phyloP scores from a whole-genome alignment of 2,888 invertebrate genomes.

The Drosophila silvestris region DNA sequence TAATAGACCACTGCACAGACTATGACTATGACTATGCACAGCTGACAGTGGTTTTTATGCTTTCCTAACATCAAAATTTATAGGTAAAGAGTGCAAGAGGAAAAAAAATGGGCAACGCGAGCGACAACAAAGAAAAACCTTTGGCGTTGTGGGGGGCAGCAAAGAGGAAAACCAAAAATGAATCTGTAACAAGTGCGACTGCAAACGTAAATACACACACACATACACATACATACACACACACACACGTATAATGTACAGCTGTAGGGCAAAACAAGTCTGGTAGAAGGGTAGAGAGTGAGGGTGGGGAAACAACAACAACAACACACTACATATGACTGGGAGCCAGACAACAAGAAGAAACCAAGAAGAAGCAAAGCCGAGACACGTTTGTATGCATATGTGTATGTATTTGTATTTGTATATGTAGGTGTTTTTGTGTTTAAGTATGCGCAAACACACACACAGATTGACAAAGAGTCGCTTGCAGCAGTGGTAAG shows the following conservation, averaged over 20 bases:
- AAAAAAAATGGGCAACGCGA: constrained; percentile 25
- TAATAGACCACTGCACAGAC: background rate
- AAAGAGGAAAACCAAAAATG: constrained; percentile 39
- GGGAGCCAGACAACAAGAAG: constrained; percentile 48
- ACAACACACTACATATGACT: constrained; percentile 18
- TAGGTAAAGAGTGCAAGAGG: constrained; percentile 25
- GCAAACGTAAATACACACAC: constrained; percentile 11
- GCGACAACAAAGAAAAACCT: constrained; percentile 55
- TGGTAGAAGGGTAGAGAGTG: constrained; percentile 6
- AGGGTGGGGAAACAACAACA: constrained; percentile 6
- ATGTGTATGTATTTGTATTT: constrained; percentile 15
- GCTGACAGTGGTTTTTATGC: constrained; percentile 7
- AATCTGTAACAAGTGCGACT: constrained; percentile 73
- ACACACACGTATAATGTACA: constrained; percentile 21
- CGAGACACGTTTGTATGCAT: constrained; percentile 31
- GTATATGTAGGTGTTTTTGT: constrained; percentile 21
- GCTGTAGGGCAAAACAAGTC: constrained; percentile 53
- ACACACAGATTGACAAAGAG: constrained; percentile 3
- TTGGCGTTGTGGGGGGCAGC: constrained; percentile 46
- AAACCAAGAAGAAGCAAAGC: constrained; percentile 39
- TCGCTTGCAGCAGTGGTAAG: constrained; percentile 39
- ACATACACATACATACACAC: background rate
- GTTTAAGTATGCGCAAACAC: constrained; percentile 25
- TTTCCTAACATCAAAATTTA: background rate
- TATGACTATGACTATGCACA: background rate